Conservation (phyloP, 1,140 invertebrate species). For the Drosophila chauvacae region DNA sequence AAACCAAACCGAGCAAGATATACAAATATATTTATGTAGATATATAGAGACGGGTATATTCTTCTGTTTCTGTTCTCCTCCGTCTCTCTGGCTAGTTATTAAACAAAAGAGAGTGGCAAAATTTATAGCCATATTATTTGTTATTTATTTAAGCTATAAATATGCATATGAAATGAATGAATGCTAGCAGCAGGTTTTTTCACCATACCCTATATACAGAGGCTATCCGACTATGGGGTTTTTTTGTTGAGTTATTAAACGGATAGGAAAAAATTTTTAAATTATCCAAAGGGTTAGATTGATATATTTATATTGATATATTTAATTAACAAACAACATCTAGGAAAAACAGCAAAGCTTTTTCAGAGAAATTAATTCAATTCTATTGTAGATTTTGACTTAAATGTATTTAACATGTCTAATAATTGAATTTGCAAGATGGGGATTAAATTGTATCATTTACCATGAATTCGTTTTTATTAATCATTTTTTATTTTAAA, state of each 20-base stretch:
- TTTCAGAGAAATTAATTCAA: background rate
- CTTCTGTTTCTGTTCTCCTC: constrained; percentile 1
- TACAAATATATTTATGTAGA: constrained; percentile 19
- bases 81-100: constrained; percentile 57
- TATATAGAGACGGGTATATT: background rate
- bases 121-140: constrained; percentile 81
- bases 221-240: background rate
- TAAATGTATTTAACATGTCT: background rate
- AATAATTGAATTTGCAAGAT: background rate
- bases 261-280: background rate
- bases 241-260: background rate
- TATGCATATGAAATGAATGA: constrained; percentile 78
- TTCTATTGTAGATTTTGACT: background rate
- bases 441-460: background rate
- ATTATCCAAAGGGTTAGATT: background rate
- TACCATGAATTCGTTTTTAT: background rate
- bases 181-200: constrained; percentile 71
- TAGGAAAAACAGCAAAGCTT: background rate
- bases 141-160: constrained; percentile 83
- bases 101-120: constrained; percentile 78
- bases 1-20: constrained; percentile 31
- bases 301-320: background rate
- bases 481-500: background rate
- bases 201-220: constrained; percentile 28
- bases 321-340: background rate